phyloP scores from a whole-genome alignment of 2,888 invertebrate genomes.

The Idaea biselata region DNA sequence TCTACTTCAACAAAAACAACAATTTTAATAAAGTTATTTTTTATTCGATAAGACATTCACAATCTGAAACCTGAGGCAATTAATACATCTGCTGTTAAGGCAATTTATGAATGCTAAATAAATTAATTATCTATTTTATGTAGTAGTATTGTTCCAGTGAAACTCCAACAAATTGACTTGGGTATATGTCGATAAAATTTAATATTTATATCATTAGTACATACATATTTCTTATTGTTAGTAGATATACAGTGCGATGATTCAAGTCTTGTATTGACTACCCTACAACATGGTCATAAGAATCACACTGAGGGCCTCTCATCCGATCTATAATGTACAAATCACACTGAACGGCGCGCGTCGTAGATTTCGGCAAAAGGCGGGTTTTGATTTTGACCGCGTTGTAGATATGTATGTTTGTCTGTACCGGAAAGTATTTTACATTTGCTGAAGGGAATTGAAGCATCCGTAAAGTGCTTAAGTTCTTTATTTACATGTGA shows the following conservation, averaged over 20 bases:
- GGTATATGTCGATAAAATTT: slow-evolving; percentile 49
- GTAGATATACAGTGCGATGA: slow-evolving; percentile 52
- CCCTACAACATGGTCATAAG: slow-evolving; percentile 49
- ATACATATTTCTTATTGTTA: slow-evolving; percentile 51
- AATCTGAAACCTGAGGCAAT: slow-evolving; percentile 71
- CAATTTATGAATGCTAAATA: slow-evolving; percentile 71
- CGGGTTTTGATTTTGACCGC: too few relatives aligned
- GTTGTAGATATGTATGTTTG: too few relatives aligned
- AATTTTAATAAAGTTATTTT: slow-evolving; percentile 65
- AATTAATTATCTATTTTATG: slow-evolving; percentile 71
- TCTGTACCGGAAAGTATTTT: too few relatives aligned
- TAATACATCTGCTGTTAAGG: slow-evolving; percentile 67
- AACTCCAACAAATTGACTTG: slow-evolving; percentile 57
- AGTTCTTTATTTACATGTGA: too few relatives aligned
- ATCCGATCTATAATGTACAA: neutral
- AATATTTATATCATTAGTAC: slow-evolving; percentile 46
- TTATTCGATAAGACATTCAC: slow-evolving; percentile 76
- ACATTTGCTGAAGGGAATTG: too few relatives aligned
- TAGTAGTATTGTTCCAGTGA: slow-evolving; percentile 50
- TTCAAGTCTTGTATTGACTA: slow-evolving; percentile 58
- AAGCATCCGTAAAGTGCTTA: too few relatives aligned
- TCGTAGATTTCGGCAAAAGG: too few relatives aligned
- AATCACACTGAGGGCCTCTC: slow-evolving; percentile 20
- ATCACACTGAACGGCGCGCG: too few relatives aligned
- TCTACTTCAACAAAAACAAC: slow-evolving; percentile 20